phyloP scores from a whole-genome alignment of 2,888 invertebrate genomes.

The Cancer borealis region DNA sequence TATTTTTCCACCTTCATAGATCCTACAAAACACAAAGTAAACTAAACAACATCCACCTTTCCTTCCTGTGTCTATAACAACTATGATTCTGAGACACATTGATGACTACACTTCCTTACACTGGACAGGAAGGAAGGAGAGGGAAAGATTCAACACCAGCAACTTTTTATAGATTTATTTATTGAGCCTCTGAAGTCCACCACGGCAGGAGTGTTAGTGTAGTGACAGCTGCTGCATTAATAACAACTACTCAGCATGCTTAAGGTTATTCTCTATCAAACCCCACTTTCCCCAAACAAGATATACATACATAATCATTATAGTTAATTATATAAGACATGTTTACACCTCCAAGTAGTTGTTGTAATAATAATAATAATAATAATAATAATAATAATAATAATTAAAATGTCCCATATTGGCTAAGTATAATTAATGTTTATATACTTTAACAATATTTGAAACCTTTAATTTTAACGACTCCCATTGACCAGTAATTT shows the following conservation, averaged over 20 bases:
- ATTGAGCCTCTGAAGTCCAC: not conserved
- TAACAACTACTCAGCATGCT: not conserved
- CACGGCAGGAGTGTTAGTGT: not conserved
- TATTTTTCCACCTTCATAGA: not conserved
- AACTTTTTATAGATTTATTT: not conserved
- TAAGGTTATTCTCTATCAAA: too few species aligned
- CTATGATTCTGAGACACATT: too few species aligned
- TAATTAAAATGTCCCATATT: too few species aligned
- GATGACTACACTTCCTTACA: too few species aligned
- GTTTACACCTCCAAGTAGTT: too few species aligned
- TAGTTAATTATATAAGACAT: too few species aligned
- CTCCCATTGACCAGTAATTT: not conserved
- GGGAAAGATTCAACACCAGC: not conserved
- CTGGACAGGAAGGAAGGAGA: too few species aligned
- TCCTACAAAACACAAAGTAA: not conserved
- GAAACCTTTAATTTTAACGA: not conserved
- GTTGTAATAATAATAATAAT: too few species aligned
- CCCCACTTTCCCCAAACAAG: too few species aligned
- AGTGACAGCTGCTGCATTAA: not conserved
- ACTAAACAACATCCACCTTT: not conserved
- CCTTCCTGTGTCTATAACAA: not conserved
- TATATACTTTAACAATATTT: not conserved
- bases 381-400: too few species aligned
- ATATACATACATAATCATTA: too few species aligned
- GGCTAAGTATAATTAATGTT: too few species aligned